A percentile compares a stretch with the other conserved stretches of the same genome.
These are phyloP conservation scores for Hoplodrina blanda DNA, from an alignment of 2,888 invertebrate genomes.

Conservation along the genomic window DNA sequence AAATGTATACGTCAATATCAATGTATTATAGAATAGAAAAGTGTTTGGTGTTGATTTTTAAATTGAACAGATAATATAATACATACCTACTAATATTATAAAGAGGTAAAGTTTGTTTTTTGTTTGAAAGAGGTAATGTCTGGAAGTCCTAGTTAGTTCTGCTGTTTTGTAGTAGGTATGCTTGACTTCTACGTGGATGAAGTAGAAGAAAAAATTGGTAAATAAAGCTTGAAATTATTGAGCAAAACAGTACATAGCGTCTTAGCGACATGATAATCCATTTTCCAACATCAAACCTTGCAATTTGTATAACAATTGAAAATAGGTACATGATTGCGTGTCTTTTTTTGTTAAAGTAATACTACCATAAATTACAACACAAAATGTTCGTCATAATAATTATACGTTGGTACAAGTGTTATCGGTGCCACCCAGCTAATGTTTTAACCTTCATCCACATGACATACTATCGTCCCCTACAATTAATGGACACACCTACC, in stretches of 20 bases:
- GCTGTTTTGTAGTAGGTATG: too few species aligned
- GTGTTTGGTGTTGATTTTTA: neutral
- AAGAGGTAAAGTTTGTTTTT: too few species aligned
- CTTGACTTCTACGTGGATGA: too few species aligned
- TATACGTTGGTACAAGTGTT: conserved; percentile 13
- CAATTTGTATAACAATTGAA: neutral
- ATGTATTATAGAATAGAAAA: too few species aligned
- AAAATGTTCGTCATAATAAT: conserved; percentile 34
- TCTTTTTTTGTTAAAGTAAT: neutral
- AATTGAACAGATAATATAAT: neutral
- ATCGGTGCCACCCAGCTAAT: conserved; percentile 26
- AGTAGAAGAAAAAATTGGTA: neutral
- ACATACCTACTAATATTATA: too few species aligned
- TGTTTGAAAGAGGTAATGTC: too few species aligned
- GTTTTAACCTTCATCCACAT: conserved; percentile 39
- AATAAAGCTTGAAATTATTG: neutral
- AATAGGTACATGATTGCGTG: neutral
- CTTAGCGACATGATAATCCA: neutral
- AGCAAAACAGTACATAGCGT: neutral
- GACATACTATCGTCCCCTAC: conserved; percentile 27
- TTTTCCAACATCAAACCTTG: neutral
- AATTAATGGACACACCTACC: conserved; percentile 30
- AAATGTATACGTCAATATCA: too few species aligned
- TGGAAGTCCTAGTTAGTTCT: neutral
- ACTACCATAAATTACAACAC: conserved; percentile 12